Evolutionary conservation across 2,888 invertebrate species (phyloP).

Genomic region (Trachelus iudaicus): DNA sequence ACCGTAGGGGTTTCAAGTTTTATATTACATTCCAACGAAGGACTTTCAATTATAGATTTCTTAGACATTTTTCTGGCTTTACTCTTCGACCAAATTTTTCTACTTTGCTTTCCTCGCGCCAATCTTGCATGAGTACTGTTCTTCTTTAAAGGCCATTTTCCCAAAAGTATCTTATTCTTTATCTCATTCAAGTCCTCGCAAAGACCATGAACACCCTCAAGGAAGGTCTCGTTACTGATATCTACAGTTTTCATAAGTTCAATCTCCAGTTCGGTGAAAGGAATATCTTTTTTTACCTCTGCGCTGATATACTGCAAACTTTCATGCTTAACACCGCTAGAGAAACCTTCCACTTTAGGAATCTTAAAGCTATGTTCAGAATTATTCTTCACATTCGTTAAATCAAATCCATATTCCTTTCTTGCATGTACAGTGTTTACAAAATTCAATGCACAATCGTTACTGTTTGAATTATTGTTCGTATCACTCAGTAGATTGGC

Average conservation of each 20-base stretch:
- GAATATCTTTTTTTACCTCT: background rate
- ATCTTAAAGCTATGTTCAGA: background rate
- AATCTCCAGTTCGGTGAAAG: slow-evolving; percentile 5
- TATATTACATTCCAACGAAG: background rate
- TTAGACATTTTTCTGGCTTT: background rate
- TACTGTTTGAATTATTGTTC: slow-evolving; percentile 12
- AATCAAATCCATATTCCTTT: background rate
- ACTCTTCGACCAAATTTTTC: background rate
- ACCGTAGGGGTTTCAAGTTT: background rate
- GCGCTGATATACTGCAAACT: background rate
- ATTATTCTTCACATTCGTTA: background rate
- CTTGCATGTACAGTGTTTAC: background rate
- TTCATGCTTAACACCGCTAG: background rate
- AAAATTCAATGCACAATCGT: background rate
- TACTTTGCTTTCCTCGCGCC: background rate
- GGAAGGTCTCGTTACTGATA: slow-evolving; percentile 10
- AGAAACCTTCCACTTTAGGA: background rate
- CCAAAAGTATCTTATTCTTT: background rate
- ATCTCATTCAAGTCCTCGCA: slow-evolving; percentile 4
- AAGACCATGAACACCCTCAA: slow-evolving; percentile 6
- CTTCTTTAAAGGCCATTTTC: background rate
- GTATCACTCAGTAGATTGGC: slow-evolving; percentile 14
- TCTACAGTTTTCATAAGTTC: slow-evolving; percentile 2
- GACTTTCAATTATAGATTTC: background rate
- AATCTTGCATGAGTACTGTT: background rate